These are phyloP conservation scores for Poecilia gillii DNA, from an alignment of 2,797 vertebrate species.

Conservation along the genomic window DNA sequence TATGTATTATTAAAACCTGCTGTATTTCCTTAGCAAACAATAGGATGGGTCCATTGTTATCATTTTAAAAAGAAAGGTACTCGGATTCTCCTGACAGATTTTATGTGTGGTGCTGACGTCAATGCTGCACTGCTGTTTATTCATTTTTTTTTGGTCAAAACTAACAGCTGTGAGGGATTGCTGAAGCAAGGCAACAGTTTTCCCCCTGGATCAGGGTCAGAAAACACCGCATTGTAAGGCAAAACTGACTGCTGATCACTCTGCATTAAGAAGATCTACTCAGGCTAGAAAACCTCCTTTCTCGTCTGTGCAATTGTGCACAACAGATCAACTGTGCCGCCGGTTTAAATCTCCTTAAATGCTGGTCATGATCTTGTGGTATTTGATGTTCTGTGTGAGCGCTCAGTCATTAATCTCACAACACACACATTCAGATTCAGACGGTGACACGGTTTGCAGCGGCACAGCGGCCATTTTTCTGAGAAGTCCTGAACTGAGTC, in stretches of 20 bases:
- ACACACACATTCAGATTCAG: neutral
- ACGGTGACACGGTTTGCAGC: neutral
- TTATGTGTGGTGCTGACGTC: neutral
- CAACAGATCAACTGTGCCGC: neutral
- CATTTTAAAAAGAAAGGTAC: neutral
- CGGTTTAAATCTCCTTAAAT: conserved; percentile 9
- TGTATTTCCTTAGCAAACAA: neutral
- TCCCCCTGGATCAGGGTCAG: neutral
- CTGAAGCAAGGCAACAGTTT: neutral
- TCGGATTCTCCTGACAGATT: neutral
- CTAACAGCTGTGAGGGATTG: neutral
- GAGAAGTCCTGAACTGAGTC: neutral
- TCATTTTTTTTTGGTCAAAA: neutral
- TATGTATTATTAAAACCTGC: neutral
- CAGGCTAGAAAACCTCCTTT: neutral
- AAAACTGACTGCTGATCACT: neutral
- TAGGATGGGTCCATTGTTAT: neutral
- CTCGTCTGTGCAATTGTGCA: neutral
- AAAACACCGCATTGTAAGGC: neutral
- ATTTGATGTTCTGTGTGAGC: conserved; percentile 8
- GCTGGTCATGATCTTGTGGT: conserved; percentile 11
- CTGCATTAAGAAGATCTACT: neutral
- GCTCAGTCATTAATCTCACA: conserved; percentile 7
- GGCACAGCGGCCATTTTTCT: neutral
- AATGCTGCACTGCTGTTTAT: neutral